Conservation (phyloP, 2,888 invertebrate species). For the Melolontha melolontha region DNA sequence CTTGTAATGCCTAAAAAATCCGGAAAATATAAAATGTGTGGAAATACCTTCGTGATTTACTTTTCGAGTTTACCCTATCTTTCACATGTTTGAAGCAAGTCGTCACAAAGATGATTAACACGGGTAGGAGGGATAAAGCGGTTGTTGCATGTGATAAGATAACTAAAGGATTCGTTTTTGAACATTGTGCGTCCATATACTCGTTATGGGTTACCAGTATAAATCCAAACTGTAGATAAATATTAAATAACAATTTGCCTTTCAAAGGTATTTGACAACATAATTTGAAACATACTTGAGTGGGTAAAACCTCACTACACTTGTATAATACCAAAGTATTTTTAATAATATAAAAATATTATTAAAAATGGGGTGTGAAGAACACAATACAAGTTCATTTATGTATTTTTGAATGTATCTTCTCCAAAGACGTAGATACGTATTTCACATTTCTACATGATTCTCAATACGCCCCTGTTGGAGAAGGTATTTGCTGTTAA, state of each 20-base stretch:
- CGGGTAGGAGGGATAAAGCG: slow-evolving; percentile 34
- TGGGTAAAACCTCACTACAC: neutral
- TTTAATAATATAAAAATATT: no score
- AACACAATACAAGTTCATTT: no score
- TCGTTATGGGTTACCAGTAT: slow-evolving; percentile 28
- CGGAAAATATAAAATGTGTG: no score
- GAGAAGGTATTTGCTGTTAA: no score
- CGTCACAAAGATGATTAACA: slow-evolving; percentile 39
- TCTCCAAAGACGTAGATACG: no score
- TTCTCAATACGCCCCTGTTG: no score
- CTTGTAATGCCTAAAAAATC: slow-evolving; percentile 22
- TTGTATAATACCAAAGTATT: no score
- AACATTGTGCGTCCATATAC: neutral
- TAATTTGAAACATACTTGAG: no score
- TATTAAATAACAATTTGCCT: slow-evolving; percentile 1
- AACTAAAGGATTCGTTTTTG: neutral
- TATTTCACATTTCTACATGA: no score
- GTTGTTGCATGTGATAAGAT: slow-evolving; percentile 25
- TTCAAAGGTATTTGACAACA: neutral
- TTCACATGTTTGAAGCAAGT: slow-evolving; percentile 43
- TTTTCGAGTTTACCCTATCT: slow-evolving; percentile 22
- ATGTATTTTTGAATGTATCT: no score
- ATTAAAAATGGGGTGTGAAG: no score
- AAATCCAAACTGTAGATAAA: slow-evolving; percentile 44
- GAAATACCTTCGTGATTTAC: no score